A percentile compares a stretch with the other conserved stretches of the same genome.
Evolutionary conservation across 1,140 invertebrate species (phyloP).

Genomic region (Dendrolimus punctatus): DNA sequence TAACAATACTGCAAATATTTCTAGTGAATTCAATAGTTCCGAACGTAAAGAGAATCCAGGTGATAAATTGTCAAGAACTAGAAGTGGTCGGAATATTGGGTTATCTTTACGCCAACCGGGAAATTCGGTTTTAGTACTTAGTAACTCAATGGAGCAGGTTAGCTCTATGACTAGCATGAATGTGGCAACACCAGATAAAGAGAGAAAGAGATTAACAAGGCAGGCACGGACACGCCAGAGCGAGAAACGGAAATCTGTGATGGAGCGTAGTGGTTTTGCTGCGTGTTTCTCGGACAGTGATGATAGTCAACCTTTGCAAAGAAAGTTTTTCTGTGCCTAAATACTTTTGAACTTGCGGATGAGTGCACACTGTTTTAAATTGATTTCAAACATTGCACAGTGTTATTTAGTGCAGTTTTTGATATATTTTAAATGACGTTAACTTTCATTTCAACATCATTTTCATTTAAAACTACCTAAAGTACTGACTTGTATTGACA

Average conservation of each 20-base stretch:
- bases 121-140: constrained; percentile 33
- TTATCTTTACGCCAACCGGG: constrained; percentile 24
- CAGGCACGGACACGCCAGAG: constrained; percentile 10
- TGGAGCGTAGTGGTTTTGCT: constrained; percentile 54
- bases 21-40: constrained; percentile 24
- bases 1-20: constrained; percentile 20
- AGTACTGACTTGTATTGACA: too few species aligned
- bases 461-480: too few species aligned
- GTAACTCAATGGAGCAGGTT: constrained; percentile 35
- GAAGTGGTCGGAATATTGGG: constrained; percentile 42
- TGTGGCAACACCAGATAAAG: constrained; percentile 22
- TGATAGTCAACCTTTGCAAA: constrained; percentile 42
- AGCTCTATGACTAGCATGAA: constrained; percentile 43
- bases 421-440: too few species aligned
- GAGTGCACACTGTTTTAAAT: background rate
- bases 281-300: constrained; percentile 62
- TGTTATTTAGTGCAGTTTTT: too few species aligned
- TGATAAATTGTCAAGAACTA: constrained; percentile 34
- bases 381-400: too few species aligned
- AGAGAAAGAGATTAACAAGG: constrained; percentile 4
- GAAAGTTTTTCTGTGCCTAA: constrained; percentile 48
- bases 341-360: background rate
- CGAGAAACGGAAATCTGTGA: constrained; percentile 18
- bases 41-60: constrained; percentile 42
- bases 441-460: too few species aligned